These are phyloP conservation scores for Poecile atricapillus DNA, from an alignment of 2,113 vertebrate species.

Conservation along the genomic window DNA sequence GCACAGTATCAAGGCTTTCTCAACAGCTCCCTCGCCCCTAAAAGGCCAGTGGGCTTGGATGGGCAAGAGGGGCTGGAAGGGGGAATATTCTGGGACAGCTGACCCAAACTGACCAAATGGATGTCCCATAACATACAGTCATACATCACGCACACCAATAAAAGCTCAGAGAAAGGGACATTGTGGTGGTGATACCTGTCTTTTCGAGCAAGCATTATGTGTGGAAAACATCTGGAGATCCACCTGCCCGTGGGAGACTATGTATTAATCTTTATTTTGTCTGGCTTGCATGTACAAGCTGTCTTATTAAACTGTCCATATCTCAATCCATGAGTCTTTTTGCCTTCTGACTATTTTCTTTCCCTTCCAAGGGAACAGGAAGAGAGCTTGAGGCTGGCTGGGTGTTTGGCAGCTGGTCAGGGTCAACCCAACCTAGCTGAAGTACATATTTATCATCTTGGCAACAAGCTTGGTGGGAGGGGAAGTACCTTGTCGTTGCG, in stretches of 20 bases:
- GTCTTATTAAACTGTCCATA: neutral
- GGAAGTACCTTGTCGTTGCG: slow-evolving; percentile 95
- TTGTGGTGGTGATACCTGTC: neutral
- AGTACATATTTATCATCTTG: accelerated
- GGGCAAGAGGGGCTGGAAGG: neutral
- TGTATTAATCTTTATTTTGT: neutral
- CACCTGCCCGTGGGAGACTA: neutral
- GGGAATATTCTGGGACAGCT: neutral
- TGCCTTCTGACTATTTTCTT: neutral
- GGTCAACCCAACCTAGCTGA: neutral
- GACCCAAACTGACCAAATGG: neutral
- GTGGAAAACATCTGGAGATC: neutral
- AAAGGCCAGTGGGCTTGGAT: neutral
- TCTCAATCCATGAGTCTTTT: neutral
- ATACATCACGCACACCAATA: neutral
- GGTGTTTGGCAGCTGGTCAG: neutral
- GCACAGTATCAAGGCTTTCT: neutral
- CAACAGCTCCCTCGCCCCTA: neutral
- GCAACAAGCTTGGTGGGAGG: neutral
- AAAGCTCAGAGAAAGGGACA: neutral
- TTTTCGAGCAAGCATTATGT: neutral
- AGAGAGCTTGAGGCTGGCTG: neutral
- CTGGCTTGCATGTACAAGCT: neutral
- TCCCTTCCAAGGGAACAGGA: neutral
- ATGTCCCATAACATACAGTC: neutral